Evolutionary conservation across 64 coral and sea anemone species (phyloP).

Genomic region (Montipora efflorescens): DNA sequence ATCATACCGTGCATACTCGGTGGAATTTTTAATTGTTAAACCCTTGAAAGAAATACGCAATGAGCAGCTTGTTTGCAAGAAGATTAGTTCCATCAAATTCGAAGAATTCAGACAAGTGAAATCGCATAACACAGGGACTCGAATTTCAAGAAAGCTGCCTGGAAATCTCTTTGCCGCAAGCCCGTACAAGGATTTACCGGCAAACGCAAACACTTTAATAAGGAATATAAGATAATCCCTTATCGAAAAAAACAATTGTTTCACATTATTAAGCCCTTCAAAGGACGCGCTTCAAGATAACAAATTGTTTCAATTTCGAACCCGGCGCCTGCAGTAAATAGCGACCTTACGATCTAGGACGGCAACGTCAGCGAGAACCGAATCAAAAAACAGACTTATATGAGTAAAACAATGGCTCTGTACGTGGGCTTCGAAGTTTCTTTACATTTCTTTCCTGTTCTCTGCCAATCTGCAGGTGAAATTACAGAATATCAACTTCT

Average conservation of each 20-base stretch:
- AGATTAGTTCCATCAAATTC: no score
- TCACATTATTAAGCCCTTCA: neutral
- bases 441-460: no score
- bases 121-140: neutral
- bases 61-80: neutral
- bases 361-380: no score
- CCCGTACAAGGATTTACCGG: neutral
- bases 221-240: neutral
- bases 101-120: no score
- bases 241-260: constrained; percentile 5
- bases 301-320: neutral
- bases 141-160: neutral
- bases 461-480: no score
- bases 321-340: neutral
- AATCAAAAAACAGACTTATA: no score
- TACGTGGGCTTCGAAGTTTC: no score
- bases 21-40: neutral
- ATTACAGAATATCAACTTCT: no score
- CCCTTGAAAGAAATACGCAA: neutral
- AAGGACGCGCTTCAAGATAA: neutral
- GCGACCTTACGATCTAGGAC: no score
- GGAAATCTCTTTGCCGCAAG: neutral
- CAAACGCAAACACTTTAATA: neutral
- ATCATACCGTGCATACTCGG: neutral
- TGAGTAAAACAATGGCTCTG: no score